These are phyloP conservation scores for Microctenopoma steveboyesi DNA, from an alignment of 2,797 vertebrate species.

Conservation along the genomic window DNA sequence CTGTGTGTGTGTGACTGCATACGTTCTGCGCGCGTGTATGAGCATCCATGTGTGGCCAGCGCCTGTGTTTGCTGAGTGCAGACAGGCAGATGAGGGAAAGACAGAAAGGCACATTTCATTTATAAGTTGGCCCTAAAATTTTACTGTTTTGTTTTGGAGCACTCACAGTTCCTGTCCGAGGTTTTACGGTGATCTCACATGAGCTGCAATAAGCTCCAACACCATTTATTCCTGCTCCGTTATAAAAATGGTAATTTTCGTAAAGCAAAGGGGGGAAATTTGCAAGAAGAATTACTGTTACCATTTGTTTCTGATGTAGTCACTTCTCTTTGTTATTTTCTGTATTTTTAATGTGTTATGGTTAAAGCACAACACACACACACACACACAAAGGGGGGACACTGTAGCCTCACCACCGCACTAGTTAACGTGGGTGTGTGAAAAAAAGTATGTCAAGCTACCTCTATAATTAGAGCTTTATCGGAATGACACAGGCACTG, in stretches of 20 bases:
- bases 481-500: neutral
- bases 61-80: conserved; percentile 40
- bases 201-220: conserved; percentile 42
- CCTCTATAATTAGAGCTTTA: neutral
- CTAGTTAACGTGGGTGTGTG: too few relatives aligned
- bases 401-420: neutral
- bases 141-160: conserved; percentile 77
- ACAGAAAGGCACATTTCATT: conserved; percentile 61
- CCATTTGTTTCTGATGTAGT: conserved; percentile 15
- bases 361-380: neutral
- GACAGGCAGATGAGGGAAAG: conserved; percentile 58
- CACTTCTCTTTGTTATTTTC: conserved; percentile 7
- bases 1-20: conserved; percentile 30
- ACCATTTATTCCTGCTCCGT: conserved; percentile 17
- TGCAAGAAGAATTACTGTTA: neutral
- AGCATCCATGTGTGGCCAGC: conserved; percentile 24
- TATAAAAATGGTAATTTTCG: conserved; percentile 30
- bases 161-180: conserved; percentile 41
- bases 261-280: neutral
- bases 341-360: neutral
- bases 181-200: conserved; percentile 63
- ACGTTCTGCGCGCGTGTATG: conserved; percentile 9
- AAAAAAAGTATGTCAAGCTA: too few relatives aligned
- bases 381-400: neutral
- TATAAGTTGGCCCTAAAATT: conserved; percentile 62